These are phyloP conservation scores for Oscheius onirici DNA, from an alignment of 2,888 invertebrate genomes.

Conservation along the genomic window DNA sequence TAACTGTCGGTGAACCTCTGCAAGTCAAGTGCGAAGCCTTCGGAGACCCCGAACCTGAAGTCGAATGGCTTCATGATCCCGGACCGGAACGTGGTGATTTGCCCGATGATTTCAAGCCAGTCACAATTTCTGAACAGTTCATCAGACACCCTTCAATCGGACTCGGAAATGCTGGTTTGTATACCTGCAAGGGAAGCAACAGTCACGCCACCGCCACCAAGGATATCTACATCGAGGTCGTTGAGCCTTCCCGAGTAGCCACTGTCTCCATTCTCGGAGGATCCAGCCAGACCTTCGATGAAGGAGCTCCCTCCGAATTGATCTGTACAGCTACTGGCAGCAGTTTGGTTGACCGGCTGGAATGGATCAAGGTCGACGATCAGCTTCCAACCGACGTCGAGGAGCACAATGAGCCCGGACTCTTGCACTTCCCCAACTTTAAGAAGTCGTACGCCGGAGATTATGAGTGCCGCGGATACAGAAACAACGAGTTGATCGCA, in stretches of 20 bases:
- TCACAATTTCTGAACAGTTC: constrained; percentile 70
- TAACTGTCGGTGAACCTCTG: constrained; percentile 69
- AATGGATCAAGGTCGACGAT: constrained; percentile 66
- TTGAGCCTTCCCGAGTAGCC: constrained; percentile 66
- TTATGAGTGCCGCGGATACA: constrained; percentile 68
- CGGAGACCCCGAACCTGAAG: constrained; percentile 69
- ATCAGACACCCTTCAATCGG: constrained; percentile 68
- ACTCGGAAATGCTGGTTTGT: constrained; percentile 70
- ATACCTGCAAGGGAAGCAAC: constrained; percentile 73
- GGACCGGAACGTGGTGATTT: constrained; percentile 70
- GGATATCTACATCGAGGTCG: constrained; percentile 70
- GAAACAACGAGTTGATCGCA: constrained; percentile 66
- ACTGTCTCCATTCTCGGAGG: constrained; percentile 70
- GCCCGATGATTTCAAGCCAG: constrained; percentile 70
- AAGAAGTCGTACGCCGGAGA: constrained; percentile 67
- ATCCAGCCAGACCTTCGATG: constrained; percentile 64
- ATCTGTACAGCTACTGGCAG: constrained; percentile 69
- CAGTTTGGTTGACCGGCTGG: constrained; percentile 63
- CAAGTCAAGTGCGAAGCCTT: constrained; percentile 68
- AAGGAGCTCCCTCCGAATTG: constrained; percentile 62
- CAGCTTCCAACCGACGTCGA: constrained; percentile 67
- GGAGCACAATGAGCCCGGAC: constrained; percentile 69
- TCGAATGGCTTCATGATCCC: constrained; percentile 67
- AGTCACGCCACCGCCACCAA: constrained; percentile 69
- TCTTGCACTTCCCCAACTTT: constrained; percentile 69